Percentiles rank a stretch among this genome's conserved stretches.
phyloP scores from a whole-genome alignment of 2,113 vertebrate species.

The Rhegmatorhina hoffmannsi region DNA sequence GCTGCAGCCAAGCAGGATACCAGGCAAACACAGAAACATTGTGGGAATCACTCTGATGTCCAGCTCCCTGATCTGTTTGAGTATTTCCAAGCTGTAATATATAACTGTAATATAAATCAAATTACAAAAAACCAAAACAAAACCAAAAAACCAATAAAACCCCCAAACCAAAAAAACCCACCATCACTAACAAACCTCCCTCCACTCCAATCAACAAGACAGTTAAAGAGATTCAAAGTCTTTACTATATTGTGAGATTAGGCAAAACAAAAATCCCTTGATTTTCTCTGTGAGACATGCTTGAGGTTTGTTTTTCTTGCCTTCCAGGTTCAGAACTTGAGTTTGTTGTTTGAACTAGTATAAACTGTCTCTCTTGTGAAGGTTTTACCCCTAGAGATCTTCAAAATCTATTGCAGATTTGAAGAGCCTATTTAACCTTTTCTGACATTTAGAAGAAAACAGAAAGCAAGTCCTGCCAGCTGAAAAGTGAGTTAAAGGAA shows the following conservation, averaged over 20 bases:
- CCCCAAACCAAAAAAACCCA: not conserved
- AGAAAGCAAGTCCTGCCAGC: slow-evolving; percentile 72
- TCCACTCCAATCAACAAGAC: not conserved
- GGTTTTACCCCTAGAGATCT: slow-evolving; percentile 59
- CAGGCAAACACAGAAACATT: not conserved
- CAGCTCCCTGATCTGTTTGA: not conserved
- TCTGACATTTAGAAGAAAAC: slow-evolving; percentile 83
- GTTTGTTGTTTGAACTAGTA: slow-evolving; percentile 45
- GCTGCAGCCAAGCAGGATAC: not conserved
- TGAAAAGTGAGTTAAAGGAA: slow-evolving; percentile 73
- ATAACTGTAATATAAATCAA: not conserved
- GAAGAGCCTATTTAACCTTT: slow-evolving; percentile 76
- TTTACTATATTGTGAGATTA: not conserved
- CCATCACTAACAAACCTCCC: not conserved
- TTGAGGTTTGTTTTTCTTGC: slow-evolving; percentile 14
- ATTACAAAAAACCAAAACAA: not conserved
- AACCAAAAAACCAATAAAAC: not conserved
- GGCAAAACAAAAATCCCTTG: not conserved
- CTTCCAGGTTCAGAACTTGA: slow-evolving; percentile 19
- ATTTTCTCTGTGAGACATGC: not conserved
- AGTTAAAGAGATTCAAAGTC: not conserved
- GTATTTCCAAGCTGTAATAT: not conserved
- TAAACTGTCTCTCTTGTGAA: slow-evolving; percentile 44
- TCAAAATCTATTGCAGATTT: slow-evolving; percentile 73
- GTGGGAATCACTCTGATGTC: not conserved